Evolutionary conservation across 2,797 vertebrate genomes (phyloP).

Genomic region (Anableps anableps): DNA sequence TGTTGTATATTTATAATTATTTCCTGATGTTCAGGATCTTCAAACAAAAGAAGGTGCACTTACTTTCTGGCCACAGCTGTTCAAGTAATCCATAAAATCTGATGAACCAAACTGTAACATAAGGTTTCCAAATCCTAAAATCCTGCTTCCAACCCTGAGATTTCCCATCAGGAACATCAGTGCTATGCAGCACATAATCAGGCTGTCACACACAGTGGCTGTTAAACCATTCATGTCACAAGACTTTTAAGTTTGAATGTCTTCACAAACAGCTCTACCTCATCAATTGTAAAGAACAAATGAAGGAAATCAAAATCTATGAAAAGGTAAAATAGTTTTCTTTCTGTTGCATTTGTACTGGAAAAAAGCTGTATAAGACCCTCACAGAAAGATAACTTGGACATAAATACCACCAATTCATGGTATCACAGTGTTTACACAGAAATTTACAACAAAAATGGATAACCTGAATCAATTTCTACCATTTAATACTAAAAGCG

Average conservation of each 20-base stretch:
- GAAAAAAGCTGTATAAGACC: neutral
- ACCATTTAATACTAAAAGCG: neutral
- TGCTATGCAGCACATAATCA: slow-evolving; percentile 39
- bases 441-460: too few species aligned
- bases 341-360: neutral
- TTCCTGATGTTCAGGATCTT: neutral
- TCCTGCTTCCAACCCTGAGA: slow-evolving; percentile 32
- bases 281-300: slow-evolving; percentile 47
- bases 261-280: slow-evolving; percentile 64
- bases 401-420: too few species aligned
- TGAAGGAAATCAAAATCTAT: slow-evolving; percentile 54
- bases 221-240: slow-evolving; percentile 71
- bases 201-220: slow-evolving; percentile 54
- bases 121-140: slow-evolving; percentile 39
- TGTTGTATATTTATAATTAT: neutral
- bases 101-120: slow-evolving; percentile 28
- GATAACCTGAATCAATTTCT: too few species aligned
- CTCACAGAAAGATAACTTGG: neutral
- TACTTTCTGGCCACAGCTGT: neutral
- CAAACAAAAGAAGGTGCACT: too few species aligned
- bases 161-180: slow-evolving; percentile 32
- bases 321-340: neutral
- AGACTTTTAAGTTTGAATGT: slow-evolving; percentile 61
- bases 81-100: neutral
- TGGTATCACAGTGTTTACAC: too few species aligned